Evolutionary conservation across 1,140 invertebrate species (phyloP).

Genomic region (Myzus persicae): DNA sequence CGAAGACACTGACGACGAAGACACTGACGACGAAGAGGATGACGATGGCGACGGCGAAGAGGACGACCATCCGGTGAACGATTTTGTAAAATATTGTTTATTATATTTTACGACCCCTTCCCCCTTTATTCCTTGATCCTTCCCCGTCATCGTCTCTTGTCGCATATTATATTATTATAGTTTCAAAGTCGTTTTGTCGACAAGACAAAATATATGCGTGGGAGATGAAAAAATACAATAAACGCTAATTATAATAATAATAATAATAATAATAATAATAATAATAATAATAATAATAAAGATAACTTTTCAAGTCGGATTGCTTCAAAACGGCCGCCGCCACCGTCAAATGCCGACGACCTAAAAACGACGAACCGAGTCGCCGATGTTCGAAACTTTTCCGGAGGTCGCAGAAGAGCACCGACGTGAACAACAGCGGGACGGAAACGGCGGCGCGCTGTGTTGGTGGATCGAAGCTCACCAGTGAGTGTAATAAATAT

Average conservation of each 20-base stretch:
- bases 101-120: not conserved
- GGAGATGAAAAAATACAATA: not conserved
- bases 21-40: too few relatives aligned
- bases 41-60: not conserved
- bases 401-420: not conserved
- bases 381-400: not conserved
- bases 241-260: not conserved
- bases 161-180: not conserved
- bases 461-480: not conserved
- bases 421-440: not conserved
- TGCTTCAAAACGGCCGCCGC: not conserved
- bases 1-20: not conserved
- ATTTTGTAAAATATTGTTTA: not conserved
- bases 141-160: not conserved
- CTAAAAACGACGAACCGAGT: not conserved
- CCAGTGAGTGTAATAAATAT: slow-evolving; percentile 1
- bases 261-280: not conserved
- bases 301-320: not conserved
- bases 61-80: not conserved
- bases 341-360: not conserved
- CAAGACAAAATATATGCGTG: not conserved
- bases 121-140: too few relatives aligned
- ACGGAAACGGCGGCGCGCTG: not conserved
- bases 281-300: not conserved
- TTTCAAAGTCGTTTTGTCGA: not conserved